Evolutionary conservation across 1,140 invertebrate species (phyloP).

Genomic region (Lordiphosa clarofinis): DNA sequence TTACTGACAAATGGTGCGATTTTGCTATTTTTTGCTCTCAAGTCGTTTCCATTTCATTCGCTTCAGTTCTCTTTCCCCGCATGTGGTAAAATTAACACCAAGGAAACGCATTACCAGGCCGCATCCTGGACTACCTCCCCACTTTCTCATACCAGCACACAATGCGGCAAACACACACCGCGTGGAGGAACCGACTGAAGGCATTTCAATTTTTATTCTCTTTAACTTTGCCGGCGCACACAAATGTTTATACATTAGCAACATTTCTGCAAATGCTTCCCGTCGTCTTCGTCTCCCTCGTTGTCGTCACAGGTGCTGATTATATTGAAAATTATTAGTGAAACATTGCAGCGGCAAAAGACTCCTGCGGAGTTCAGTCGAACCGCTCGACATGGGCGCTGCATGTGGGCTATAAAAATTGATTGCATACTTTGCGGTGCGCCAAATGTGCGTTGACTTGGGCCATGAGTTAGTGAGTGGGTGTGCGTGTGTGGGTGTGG

Average conservation of each 20-base stretch:
- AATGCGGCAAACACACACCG: slow-evolving; percentile 1
- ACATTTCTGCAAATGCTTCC: slow-evolving; percentile 58
- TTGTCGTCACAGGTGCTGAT: slow-evolving; percentile 65
- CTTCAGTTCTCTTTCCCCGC: slow-evolving; percentile 8
- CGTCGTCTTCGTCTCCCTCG: slow-evolving; percentile 9
- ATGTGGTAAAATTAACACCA: slow-evolving; percentile 63
- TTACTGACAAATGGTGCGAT: too few relatives aligned
- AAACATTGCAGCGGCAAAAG: slow-evolving; percentile 54
- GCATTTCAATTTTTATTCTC: slow-evolving; percentile 55
- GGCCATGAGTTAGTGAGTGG: background rate
- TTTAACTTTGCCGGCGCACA: slow-evolving; percentile 27
- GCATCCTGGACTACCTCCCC: slow-evolving; percentile 2
- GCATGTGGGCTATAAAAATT: slow-evolving; percentile 68
- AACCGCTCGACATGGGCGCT: slow-evolving; percentile 21
- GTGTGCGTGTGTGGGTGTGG: slow-evolving; percentile 5
- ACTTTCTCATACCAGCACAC: background rate
- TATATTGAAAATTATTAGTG: slow-evolving; percentile 74
- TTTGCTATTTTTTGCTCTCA: too few relatives aligned
- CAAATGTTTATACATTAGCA: slow-evolving; percentile 74
- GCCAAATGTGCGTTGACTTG: slow-evolving; percentile 37
- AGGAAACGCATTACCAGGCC: slow-evolving; percentile 39
- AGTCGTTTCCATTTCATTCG: background rate
- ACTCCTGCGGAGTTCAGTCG: slow-evolving; percentile 14
- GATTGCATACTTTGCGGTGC: slow-evolving; percentile 66
- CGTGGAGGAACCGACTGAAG: slow-evolving; percentile 1